These are phyloP conservation scores for Nicator chloris DNA, from an alignment of 2,113 vertebrate genomes.

Conservation along the genomic window DNA sequence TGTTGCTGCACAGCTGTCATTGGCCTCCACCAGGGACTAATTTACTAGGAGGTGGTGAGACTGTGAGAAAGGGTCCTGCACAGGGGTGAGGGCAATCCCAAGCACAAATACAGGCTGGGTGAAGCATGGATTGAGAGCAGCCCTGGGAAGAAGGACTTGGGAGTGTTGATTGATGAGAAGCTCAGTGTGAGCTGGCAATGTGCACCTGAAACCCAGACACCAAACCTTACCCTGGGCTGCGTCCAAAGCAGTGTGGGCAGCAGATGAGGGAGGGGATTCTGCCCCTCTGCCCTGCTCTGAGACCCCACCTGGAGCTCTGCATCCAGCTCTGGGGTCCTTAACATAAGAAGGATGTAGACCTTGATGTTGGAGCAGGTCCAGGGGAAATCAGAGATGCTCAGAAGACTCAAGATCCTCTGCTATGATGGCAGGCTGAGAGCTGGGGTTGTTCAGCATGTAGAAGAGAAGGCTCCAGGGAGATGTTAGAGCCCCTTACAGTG, in stretches of 20 bases:
- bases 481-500: neutral
- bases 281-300: accelerated
- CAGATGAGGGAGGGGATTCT: neutral
- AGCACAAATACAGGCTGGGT: neutral
- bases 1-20: conserved; percentile 16
- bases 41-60: conserved; percentile 36
- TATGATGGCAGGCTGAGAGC: neutral
- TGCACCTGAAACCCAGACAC: neutral
- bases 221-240: neutral
- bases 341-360: neutral
- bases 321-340: neutral
- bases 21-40: conserved; percentile 11
- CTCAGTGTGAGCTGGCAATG: neutral
- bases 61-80: neutral
- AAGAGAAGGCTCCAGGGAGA: neutral
- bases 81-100: neutral
- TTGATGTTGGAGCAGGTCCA: neutral
- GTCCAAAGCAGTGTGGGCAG: neutral
- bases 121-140: neutral
- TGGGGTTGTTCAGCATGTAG: neutral
- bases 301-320: neutral
- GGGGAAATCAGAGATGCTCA: neutral
- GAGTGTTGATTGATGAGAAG: neutral
- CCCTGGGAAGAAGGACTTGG: neutral
- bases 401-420: neutral